A percentile compares a stretch with the other conserved stretches of the same genome.
Conservation (phyloP, 2,113 vertebrate species). For the Sprattus sprattus region DNA sequence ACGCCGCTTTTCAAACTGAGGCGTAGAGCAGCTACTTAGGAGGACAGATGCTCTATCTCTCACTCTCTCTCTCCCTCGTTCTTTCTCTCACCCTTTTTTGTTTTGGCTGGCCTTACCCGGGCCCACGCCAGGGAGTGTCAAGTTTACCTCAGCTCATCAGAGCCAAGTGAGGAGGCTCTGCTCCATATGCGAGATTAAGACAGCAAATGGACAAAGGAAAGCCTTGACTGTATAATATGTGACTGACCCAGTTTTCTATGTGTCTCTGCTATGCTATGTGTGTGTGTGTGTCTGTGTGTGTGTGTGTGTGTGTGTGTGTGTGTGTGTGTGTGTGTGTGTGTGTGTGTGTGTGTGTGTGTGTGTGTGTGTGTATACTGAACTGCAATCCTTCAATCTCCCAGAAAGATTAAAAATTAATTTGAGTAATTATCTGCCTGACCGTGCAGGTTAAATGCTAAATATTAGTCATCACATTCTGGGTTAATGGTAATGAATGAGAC, state of each 20-base stretch:
- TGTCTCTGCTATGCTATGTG: not conserved
- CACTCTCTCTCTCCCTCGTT: constrained; percentile 53
- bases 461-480: constrained; percentile 21
- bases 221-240: not conserved
- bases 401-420: constrained; percentile 31
- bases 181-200: constrained; percentile 13
- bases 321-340: not conserved
- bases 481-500: constrained; percentile 17
- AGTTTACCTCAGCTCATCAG: not conserved
- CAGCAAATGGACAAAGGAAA: constrained; percentile 1
- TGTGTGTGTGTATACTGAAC: not conserved
- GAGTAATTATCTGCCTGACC: constrained; percentile 29
- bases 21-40: not conserved
- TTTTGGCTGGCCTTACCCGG: not conserved
- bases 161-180: not conserved
- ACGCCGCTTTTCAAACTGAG: not conserved
- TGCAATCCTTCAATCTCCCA: constrained; percentile 27
- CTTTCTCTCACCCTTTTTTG: not conserved
- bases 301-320: not conserved
- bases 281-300: not conserved
- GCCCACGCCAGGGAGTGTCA: not conserved
- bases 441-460: constrained; percentile 25
- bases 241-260: constrained; percentile 12
- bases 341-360: not conserved
- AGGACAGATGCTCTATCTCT: constrained; percentile 41